Percentiles rank a stretch among this genome's conserved stretches.
Evolutionary conservation across 2,113 vertebrate species (phyloP).

Genomic region (Scortum barcoo): DNA sequence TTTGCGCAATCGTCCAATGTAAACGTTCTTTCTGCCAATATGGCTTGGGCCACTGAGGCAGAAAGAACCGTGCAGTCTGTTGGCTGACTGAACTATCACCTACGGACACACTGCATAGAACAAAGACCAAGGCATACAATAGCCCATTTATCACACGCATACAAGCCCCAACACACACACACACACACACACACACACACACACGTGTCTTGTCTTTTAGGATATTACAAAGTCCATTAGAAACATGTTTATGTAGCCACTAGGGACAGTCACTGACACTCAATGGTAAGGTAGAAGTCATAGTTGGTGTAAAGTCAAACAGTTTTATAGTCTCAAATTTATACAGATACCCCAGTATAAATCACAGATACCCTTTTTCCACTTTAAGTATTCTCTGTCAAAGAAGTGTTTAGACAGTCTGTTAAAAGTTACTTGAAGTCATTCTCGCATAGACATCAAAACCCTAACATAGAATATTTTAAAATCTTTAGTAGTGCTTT

Average conservation of each 20-base stretch:
- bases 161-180: not conserved
- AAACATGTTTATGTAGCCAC: conserved; percentile 1
- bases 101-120: conserved; percentile 10
- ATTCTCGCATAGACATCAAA: conserved; percentile 38
- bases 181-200: not conserved
- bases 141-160: conserved; percentile 1
- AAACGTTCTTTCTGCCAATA: conserved; percentile 26
- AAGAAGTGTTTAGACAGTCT: conserved; percentile 28
- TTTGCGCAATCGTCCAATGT: conserved; percentile 21
- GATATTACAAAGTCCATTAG: not conserved
- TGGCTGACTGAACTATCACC: conserved; percentile 37
- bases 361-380: conserved; percentile 15
- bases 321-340: too few relatives aligned
- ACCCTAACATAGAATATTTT: conserved; percentile 58
- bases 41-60: conserved; percentile 18
- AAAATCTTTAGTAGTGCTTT: conserved; percentile 30
- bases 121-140: conserved; percentile 25
- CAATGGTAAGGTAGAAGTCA: not conserved
- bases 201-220: conserved; percentile 16
- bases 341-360: conserved; percentile 13
- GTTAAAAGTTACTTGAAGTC: conserved; percentile 46
- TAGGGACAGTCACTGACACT: not conserved
- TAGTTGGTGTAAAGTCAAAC: conserved; percentile 17
- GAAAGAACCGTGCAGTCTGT: conserved; percentile 27
- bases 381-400: conserved; percentile 8